Evolutionary conservation across 2,113 vertebrate species (phyloP).

Genomic region (Labeo catla): DNA sequence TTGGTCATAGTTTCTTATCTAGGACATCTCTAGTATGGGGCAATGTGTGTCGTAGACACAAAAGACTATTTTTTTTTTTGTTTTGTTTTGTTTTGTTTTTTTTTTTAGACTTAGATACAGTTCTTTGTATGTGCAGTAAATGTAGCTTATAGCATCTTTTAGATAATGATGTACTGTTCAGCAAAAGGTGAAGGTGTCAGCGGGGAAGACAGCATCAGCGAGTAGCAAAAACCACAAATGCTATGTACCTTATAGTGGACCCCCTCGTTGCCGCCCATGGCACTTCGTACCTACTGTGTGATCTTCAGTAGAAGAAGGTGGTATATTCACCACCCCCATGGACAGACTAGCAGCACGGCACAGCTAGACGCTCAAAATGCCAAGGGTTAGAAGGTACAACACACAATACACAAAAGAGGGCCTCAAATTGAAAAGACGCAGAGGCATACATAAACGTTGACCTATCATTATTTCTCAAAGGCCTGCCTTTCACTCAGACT

Average conservation of each 20-base stretch:
- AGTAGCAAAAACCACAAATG: background rate
- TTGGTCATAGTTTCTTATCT: constrained; percentile 36
- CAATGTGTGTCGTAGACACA: background rate
- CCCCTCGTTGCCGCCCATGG: constrained; percentile 24
- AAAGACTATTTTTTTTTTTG: background rate
- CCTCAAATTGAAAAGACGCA: constrained; percentile 28
- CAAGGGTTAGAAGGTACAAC: constrained; percentile 18
- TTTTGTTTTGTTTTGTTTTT: too few relatives aligned
- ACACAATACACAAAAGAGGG: background rate
- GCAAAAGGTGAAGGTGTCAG: background rate
- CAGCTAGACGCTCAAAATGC: constrained; percentile 21
- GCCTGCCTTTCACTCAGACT: constrained; percentile 28
- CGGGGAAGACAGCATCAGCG: constrained; percentile 9
- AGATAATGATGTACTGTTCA: background rate
- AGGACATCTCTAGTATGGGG: constrained; percentile 10
- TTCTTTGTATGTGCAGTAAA: background rate
- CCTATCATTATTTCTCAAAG: constrained; percentile 43
- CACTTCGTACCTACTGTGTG: constrained; percentile 39
- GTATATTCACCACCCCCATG: background rate
- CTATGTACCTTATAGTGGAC: constrained; percentile 19
- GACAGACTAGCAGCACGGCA: constrained; percentile 20
- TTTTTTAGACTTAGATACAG: background rate
- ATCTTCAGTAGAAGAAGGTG: constrained; percentile 28
- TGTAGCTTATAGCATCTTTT: background rate
- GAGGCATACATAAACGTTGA: constrained; percentile 30